Base-by-base conservation (phyloP, 2,888 invertebrate species). In the Drosophila histrio region DNA sequence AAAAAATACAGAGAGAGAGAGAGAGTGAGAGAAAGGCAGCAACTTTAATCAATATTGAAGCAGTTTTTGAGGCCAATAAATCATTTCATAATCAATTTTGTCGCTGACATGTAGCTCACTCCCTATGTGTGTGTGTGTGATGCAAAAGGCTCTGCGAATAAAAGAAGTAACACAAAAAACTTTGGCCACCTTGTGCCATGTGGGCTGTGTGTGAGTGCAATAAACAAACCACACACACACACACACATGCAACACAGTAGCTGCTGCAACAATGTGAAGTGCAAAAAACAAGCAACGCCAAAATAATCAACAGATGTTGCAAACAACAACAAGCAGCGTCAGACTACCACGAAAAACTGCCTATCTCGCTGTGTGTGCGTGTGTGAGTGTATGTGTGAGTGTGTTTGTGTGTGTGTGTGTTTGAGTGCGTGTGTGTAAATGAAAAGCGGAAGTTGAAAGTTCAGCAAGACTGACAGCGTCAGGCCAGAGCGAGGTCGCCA, bases 81-180 rank as follows among this genome's bases (percentile, higher is more conserved):
- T 89, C 89, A 89, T 88, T 88, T 88, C 84, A 88, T 89, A 89
- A 89, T 89, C 89, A 89, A 89, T 89, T 89, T 89, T 87, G 84
- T 79, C 60, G 72, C 77, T 82, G 88, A 79, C 87, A 88, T 86
- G 80, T 77, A 68, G 60, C 69, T 63, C 69, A 39, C 52, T 57
- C 26, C 9, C 38, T 46, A 15, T 32, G 44, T 38, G 56, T 21
- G 41, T 32, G 41, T 43, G 53, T 39, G 50, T 49, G 52, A 56
- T 69, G 70, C 65, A 69, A 70, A 80, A 77, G 52, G 49, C 22
- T 30, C 21, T 41, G 50, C 28, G 21, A 46, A 70, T 68, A 76
- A 68, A 76, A 66, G 67, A 53, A 72, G 24, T 41, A 57, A 77
- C 65, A 73, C 22, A 80, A 77, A 79, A 80, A 79, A 72, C 58